Evolutionary conservation across 2,888 invertebrate species (phyloP), one percentile per base, ranked within the genome.

Genomic region (Helicoverpa assulta): DNA sequence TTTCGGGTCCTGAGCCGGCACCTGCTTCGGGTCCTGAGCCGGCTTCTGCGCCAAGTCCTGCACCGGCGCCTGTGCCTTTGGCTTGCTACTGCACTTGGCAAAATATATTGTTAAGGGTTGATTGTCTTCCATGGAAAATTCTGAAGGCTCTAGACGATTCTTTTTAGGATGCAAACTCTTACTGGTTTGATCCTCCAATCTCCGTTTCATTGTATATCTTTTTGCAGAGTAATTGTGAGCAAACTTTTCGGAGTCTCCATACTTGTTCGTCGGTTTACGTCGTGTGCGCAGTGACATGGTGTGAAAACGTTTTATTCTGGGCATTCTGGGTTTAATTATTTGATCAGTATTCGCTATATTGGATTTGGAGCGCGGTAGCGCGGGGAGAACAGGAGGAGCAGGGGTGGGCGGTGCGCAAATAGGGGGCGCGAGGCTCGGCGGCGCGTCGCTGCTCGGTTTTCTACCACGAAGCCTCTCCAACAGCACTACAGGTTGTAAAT

Each of bases 401-500:
- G 16, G 21, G 5, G 5, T 12, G 14, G 12, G 14, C 21, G 26
- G 7, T 26, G n/a, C 47, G 12, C 14, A 21, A 7, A 14, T 16
- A 4, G 16, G 12, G 6, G 53, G 26, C 21, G 51, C 19, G n/a
- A 7, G 47, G 14, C 26, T 2, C 6, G 59, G 21, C 5, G 50
- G 16, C 1, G 6, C 4, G 16, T 19, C 18, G 6, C 37, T 21
- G 8, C 3, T 2, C 4, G 5, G n/a, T 2, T 14, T 8, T 10
- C n/a, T 16, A n/a, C 54, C 47, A 14, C 56, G 50, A 50, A 63
- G 62, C 52, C 87, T 73, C 55, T 88, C 82, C 0, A 89, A 18
- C 0, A 88, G 29, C 0, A 89, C 89, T n/a, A 87, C 68, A 3
- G 89, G 88, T 61, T 83, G 64, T 8, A 70, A 21, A 61, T 87